These are phyloP conservation scores for Chionomys nivalis DNA, from an alignment of 2,113 vertebrate species.

Conservation along the genomic window DNA sequence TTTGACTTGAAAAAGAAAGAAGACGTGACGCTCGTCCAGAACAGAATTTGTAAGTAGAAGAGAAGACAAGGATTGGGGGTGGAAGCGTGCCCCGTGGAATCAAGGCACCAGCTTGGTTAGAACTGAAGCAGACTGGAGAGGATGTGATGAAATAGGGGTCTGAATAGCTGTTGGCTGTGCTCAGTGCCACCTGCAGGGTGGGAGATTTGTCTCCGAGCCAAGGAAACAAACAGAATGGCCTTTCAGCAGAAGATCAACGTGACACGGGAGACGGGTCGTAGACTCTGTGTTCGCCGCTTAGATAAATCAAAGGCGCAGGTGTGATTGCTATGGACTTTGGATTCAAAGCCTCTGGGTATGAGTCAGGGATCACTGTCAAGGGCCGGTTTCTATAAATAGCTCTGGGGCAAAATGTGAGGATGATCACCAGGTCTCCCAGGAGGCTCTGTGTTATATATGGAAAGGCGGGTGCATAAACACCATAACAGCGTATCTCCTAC, in stretches of 20 bases:
- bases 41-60: neutral
- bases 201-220: neutral
- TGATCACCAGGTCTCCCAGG: neutral
- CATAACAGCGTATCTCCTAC: neutral
- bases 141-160: neutral
- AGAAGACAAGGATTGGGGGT: neutral
- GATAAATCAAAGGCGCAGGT: neutral
- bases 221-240: neutral
- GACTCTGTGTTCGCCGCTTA: rapidly evolving
- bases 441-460: neutral
- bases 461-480: neutral
- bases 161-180: neutral
- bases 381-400: neutral
- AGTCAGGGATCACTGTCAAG: neutral
- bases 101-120: neutral
- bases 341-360: neutral
- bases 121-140: neutral
- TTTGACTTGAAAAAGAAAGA: neutral
- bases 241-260: neutral
- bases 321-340: neutral
- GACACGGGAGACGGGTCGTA: rapidly evolving
- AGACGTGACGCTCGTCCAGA: neutral
- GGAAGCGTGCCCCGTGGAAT: neutral
- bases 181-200: neutral
- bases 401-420: neutral